These are phyloP conservation scores for Rhabdornis inornatus DNA, from an alignment of 2,113 vertebrate species.

Conservation along the genomic window DNA sequence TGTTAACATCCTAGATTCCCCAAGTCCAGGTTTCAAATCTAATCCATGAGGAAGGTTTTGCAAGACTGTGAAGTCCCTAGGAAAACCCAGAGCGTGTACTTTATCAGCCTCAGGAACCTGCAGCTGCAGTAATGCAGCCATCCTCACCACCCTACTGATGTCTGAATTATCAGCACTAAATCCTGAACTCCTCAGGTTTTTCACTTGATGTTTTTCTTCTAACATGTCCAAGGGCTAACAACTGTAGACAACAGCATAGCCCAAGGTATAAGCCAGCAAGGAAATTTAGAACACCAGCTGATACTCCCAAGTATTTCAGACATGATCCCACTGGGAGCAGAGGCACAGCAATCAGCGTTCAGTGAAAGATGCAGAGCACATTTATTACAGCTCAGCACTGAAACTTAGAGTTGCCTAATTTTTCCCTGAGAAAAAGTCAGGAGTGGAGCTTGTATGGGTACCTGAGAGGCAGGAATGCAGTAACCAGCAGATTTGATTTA, in stretches of 20 bases:
- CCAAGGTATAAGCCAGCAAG: neutral
- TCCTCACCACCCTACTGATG: neutral
- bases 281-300: neutral
- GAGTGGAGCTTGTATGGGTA: fast-evolving
- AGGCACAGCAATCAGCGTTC: neutral
- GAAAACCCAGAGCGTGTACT: neutral
- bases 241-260: constrained; percentile 3
- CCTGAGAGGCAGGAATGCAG: neutral
- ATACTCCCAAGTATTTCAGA: neutral
- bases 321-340: neutral
- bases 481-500: neutral
- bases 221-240: constrained; percentile 11
- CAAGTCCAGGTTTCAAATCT: neutral
- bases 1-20: neutral
- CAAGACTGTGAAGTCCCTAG: neutral
- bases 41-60: neutral
- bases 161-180: neutral
- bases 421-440: neutral
- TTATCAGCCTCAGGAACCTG: neutral
- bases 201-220: neutral
- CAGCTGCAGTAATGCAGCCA: neutral
- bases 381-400: neutral
- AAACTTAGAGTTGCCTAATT: neutral
- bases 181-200: neutral
- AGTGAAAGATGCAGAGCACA: neutral